A percentile compares a stretch with the other conserved stretches of the same genome.
phyloP scores from a whole-genome alignment of 2,888 invertebrate species.

The Pegoplata infirma region DNA sequence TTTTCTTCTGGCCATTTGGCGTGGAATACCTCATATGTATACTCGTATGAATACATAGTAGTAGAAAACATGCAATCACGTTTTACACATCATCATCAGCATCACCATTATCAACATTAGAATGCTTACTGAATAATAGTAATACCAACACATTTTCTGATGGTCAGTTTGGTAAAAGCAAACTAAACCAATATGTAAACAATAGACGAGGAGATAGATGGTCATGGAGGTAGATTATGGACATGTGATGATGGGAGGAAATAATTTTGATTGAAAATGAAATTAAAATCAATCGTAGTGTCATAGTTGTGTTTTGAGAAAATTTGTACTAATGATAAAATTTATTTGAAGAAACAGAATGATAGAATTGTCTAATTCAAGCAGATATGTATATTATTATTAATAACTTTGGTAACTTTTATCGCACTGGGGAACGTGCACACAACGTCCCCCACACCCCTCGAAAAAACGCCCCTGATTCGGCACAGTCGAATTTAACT shows the following conservation, averaged over 20 bases:
- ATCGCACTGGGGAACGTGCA: too few relatives aligned
- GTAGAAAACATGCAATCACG: neutral
- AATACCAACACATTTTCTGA: constrained; percentile 7
- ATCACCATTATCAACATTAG: neutral
- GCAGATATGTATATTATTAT: too few relatives aligned
- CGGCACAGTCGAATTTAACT: too few relatives aligned
- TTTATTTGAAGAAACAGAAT: too few relatives aligned
- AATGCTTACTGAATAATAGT: neutral
- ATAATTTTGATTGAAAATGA: constrained; percentile 22
- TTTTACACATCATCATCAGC: neutral
- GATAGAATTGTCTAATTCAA: too few relatives aligned
- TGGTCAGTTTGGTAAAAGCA: constrained; percentile 23
- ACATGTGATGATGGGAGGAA: neutral
- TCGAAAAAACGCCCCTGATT: too few relatives aligned
- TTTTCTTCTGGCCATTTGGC: too few relatives aligned
- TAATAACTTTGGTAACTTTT: too few relatives aligned
- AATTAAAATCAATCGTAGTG: constrained; percentile 24
- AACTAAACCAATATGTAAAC: constrained; percentile 26
- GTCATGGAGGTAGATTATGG: neutral
- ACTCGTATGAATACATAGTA: neutral
- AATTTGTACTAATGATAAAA: too few relatives aligned
- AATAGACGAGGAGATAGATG: constrained; percentile 5
- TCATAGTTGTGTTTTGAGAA: too few relatives aligned
- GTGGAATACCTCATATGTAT: too few relatives aligned
- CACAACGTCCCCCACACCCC: too few relatives aligned